Conservation (phyloP, 2,888 invertebrate species). For the Cenopis cana region DNA sequence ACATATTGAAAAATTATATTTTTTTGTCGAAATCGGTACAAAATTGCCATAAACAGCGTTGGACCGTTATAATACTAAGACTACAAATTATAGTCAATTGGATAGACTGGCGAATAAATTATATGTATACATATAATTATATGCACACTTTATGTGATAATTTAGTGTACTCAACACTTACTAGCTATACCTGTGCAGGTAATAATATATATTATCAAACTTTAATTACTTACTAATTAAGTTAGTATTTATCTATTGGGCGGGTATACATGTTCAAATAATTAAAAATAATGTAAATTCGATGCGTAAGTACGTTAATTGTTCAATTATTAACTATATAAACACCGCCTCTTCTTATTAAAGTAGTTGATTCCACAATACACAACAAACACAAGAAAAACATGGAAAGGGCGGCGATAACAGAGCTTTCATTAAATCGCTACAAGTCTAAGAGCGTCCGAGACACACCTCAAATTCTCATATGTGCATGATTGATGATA, state of each 20-base stretch:
- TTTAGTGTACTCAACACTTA: slow-evolving; percentile 36
- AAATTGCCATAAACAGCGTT: not conserved
- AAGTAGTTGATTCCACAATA: not conserved
- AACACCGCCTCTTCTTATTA: slow-evolving; percentile 13
- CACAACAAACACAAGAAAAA: not conserved
- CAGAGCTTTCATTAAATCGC: not conserved
- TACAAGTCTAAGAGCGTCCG: not conserved
- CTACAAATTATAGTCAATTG: slow-evolving; percentile 4
- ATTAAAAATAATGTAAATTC: slow-evolving; percentile 44
- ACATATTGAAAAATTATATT: not conserved
- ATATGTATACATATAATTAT: slow-evolving; percentile 22
- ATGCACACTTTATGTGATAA: slow-evolving; percentile 15
- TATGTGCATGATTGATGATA: not conserved
- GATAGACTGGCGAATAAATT: slow-evolving; percentile 5
- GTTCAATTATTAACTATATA: slow-evolving; percentile 23
- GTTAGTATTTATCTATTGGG: slow-evolving; percentile 39
- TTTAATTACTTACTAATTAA: slow-evolving; percentile 38
- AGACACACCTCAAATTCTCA: not conserved
- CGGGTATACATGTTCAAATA: slow-evolving; percentile 46
- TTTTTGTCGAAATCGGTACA: no score
- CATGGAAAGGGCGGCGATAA: not conserved
- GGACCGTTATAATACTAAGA: not conserved
- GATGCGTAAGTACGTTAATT: slow-evolving; percentile 30
- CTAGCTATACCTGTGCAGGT: slow-evolving; percentile 36
- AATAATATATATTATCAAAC: slow-evolving; percentile 41